These are phyloP conservation scores for Larimichthys polyactis DNA, from an alignment of 2,113 vertebrate genomes.

Conservation along the genomic window DNA sequence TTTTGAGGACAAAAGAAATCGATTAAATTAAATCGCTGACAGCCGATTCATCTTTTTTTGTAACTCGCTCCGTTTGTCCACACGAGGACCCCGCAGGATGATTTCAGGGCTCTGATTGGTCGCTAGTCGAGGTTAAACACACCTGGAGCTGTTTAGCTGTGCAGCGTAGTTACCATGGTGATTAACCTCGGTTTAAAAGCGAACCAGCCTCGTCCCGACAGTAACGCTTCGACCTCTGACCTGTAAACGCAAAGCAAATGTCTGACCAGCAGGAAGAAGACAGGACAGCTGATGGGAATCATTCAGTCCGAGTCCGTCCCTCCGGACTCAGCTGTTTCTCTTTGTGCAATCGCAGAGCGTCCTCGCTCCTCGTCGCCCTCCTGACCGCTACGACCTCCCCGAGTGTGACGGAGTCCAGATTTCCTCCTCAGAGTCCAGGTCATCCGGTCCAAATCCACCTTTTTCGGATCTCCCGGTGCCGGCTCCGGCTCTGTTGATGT, in stretches of 20 bases:
- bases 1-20: too few relatives aligned
- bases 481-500: conserved; percentile 45
- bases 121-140: too few relatives aligned
- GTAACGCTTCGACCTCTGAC: conserved; percentile 3
- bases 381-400: neutral
- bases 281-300: neutral
- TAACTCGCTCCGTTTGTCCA: neutral
- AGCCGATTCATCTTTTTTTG: too few relatives aligned
- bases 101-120: neutral
- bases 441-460: conserved; percentile 22
- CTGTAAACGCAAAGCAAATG: neutral
- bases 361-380: neutral
- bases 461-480: neutral
- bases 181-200: neutral
- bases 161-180: neutral
- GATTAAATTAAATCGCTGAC: too few relatives aligned
- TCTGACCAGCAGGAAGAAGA: neutral
- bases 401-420: conserved; percentile 35
- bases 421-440: conserved; percentile 73
- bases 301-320: neutral
- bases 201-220: neutral
- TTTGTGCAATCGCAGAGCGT: conserved; percentile 7
- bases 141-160: neutral
- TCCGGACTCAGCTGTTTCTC: neutral
- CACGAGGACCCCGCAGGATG: neutral